Conservation (phyloP, 2,113 vertebrate genomes). For the Gasterosteus nipponicus region DNA sequence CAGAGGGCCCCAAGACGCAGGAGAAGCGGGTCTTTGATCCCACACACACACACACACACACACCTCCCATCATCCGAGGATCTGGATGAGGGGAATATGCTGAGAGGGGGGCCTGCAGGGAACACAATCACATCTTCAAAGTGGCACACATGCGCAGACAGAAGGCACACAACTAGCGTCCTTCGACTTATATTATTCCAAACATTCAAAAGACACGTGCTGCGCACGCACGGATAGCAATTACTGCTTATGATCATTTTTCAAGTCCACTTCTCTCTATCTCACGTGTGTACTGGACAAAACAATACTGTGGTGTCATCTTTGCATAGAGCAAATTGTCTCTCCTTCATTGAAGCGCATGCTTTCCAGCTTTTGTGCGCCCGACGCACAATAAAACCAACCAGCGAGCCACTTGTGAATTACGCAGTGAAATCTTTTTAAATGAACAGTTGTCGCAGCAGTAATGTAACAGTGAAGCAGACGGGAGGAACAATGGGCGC, state of each 20-base stretch:
- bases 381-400: neutral
- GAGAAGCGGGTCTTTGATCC: constrained; percentile 53
- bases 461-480: constrained; percentile 41
- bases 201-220: constrained; percentile 46
- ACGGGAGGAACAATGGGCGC: constrained; percentile 25
- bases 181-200: constrained; percentile 29
- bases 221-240: constrained; percentile 48
- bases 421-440: neutral
- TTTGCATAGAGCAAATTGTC: neutral
- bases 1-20: constrained; percentile 25
- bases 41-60: no score
- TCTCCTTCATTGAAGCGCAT: neutral
- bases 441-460: constrained; percentile 6
- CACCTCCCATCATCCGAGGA: constrained; percentile 13
- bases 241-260: constrained; percentile 42
- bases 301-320: constrained; percentile 1
- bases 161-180: neutral
- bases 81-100: constrained; percentile 36
- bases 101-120: constrained; percentile 33
- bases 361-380: neutral
- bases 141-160: constrained; percentile 1
- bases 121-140: constrained; percentile 55
- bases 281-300: neutral
- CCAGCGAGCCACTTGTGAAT: neutral
- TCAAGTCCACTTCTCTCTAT: neutral